phyloP scores from a whole-genome alignment of 2,888 invertebrate species.

The Druceiella hillmani region DNA sequence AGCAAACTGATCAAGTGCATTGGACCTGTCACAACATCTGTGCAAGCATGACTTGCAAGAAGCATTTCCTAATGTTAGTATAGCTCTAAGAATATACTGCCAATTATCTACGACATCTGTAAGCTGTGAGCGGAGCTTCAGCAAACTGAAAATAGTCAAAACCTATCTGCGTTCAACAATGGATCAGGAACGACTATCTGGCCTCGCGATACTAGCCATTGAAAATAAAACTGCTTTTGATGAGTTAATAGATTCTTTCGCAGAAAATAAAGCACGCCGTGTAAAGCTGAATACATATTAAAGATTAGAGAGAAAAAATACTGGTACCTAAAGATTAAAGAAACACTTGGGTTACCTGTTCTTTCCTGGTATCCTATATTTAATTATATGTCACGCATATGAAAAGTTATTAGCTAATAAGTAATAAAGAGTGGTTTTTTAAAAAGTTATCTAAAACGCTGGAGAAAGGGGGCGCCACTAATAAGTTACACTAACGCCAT shows the following conservation, averaged over 20 bases:
- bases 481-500: too few relatives aligned
- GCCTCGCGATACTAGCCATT: constrained; percentile 14
- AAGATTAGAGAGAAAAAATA: too few relatives aligned
- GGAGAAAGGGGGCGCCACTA: too few relatives aligned
- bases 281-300: constrained; percentile 3
- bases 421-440: too few relatives aligned
- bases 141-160: constrained; percentile 11
- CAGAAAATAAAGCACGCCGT: neutral
- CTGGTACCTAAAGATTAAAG: too few relatives aligned
- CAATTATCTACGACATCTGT: constrained; percentile 16
- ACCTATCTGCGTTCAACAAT: constrained; percentile 9
- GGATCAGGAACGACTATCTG: constrained; percentile 11
- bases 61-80: constrained; percentile 19
- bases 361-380: too few relatives aligned
- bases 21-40: neutral
- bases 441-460: too few relatives aligned
- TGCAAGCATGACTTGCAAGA: constrained; percentile 1
- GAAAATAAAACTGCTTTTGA: constrained; percentile 13
- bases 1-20: constrained; percentile 10
- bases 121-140: constrained; percentile 9
- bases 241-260: neutral
- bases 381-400: too few relatives aligned
- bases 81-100: constrained; percentile 16
- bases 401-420: too few relatives aligned
- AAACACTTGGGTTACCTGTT: too few relatives aligned